A percentile compares a stretch with the other conserved stretches of the same genome.
Evolutionary conservation across 2,888 invertebrate genomes (phyloP).

Genomic region (Frankliniella intonsa): DNA sequence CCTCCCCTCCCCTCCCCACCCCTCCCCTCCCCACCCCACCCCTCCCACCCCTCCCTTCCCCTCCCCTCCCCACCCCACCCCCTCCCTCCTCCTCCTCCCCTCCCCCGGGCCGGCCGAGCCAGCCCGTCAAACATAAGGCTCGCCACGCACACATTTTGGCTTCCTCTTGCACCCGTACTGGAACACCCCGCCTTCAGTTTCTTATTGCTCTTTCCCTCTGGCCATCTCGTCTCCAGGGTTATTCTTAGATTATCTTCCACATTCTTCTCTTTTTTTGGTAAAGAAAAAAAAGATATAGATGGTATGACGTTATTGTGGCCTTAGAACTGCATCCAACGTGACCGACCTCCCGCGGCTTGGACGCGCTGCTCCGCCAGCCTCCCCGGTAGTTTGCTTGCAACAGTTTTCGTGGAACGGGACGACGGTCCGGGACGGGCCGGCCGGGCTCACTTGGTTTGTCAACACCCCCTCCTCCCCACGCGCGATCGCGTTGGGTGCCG

Average conservation of each 20-base stretch:
- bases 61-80: background rate
- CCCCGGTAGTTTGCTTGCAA: too few relatives aligned
- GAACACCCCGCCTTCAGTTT: background rate
- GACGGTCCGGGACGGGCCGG: too few relatives aligned
- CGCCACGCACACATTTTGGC: background rate
- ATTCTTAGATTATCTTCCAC: too few relatives aligned
- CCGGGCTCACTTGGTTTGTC: background rate
- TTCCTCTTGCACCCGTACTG: background rate
- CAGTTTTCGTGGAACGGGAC: too few relatives aligned
- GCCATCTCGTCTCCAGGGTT: background rate
- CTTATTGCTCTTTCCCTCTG: background rate
- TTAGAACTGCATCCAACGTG: too few relatives aligned
- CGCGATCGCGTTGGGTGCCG: too few relatives aligned
- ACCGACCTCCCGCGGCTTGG: too few relatives aligned
- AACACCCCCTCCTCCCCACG: background rate
- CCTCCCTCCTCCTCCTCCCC: background rate
- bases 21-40: background rate
- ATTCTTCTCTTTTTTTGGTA: too few relatives aligned
- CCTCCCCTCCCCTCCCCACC: background rate
- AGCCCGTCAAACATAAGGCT: too few relatives aligned
- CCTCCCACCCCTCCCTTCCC: background rate
- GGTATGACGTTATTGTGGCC: too few relatives aligned
- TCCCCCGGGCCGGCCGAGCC: background rate
- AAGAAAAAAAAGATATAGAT: too few relatives aligned
- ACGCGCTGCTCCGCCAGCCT: too few relatives aligned